phyloP scores from a whole-genome alignment of 2,888 invertebrate species.

The Thymelicus lineola region DNA sequence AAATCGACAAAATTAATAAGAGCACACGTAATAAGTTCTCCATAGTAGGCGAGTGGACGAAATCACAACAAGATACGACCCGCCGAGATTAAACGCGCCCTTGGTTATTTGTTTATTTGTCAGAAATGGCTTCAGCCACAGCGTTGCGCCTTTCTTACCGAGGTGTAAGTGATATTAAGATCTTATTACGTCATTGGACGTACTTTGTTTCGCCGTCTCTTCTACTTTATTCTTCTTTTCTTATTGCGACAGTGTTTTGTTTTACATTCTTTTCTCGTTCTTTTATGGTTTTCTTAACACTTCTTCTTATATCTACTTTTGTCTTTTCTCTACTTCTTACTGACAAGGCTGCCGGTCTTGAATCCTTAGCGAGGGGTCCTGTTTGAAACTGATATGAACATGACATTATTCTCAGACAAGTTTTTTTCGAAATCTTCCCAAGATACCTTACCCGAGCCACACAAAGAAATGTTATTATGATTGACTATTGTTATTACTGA shows the following conservation, averaged over 20 bases:
- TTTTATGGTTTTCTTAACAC: too few relatives aligned
- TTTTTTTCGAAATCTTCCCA: too few relatives aligned
- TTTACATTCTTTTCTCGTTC: too few relatives aligned
- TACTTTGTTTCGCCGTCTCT: background rate
- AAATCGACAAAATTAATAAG: conserved; percentile 42
- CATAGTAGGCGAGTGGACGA: conserved; percentile 13
- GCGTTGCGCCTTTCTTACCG: background rate
- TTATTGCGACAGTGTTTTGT: background rate
- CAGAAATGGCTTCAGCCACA: conserved; percentile 13
- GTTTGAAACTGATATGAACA: too few relatives aligned
- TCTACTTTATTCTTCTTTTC: background rate
- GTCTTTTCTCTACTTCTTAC: too few relatives aligned
- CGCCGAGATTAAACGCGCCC: conserved; percentile 33
- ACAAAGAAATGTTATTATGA: too few relatives aligned
- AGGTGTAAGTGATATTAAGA: conserved; percentile 14
- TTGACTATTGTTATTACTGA: too few relatives aligned
- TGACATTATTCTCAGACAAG: too few relatives aligned
- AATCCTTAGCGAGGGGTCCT: too few relatives aligned
- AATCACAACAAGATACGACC: conserved; percentile 25
- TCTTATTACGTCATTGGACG: conserved; percentile 10
- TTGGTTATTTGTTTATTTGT: conserved; percentile 30
- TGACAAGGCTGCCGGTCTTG: too few relatives aligned
- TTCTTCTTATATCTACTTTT: too few relatives aligned
- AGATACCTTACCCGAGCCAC: too few relatives aligned
- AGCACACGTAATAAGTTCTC: conserved; percentile 34